Conservation (phyloP, 2,113 vertebrate species). For the Hylia prasina region DNA sequence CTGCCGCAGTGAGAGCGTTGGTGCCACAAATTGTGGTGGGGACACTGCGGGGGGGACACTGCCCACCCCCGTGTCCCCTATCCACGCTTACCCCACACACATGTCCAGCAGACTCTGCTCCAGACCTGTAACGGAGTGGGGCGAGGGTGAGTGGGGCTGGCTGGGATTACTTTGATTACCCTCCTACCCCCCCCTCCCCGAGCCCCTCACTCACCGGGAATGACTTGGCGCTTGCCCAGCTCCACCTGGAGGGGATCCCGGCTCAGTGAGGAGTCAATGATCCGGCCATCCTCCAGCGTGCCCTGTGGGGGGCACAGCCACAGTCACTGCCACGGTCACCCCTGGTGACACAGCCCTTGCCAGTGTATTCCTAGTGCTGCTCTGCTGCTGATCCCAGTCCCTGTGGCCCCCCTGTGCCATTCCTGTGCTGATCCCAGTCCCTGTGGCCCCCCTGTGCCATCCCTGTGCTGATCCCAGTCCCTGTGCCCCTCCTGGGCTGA, state of each 20-base stretch:
- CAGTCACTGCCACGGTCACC: neutral
- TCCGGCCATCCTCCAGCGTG: slow-evolving; percentile 85
- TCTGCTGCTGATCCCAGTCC: neutral
- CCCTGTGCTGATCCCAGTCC: neutral
- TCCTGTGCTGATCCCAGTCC: neutral
- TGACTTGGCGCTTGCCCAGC: slow-evolving; percentile 92
- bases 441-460: neutral
- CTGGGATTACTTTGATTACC: fast-evolving
- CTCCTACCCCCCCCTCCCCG: fast-evolving
- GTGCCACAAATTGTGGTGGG: fast-evolving
- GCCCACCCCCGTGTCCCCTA: fast-evolving
- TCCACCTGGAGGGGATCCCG: slow-evolving; percentile 89
- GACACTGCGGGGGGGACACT: neutral
- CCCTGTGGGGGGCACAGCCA: slow-evolving; percentile 68
- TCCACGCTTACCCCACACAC: slow-evolving; percentile 84
- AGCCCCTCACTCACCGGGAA: slow-evolving; percentile 75
- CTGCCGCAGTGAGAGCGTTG: slow-evolving; percentile 32
- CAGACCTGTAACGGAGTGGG: slow-evolving; percentile 75
- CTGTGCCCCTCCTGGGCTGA: too few species aligned
- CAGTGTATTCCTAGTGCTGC: fast-evolving
- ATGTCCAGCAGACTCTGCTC: slow-evolving; percentile 92
- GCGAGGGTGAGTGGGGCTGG: neutral
- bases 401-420: too few species aligned
- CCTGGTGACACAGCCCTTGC: neutral
- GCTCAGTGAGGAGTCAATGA: slow-evolving; percentile 89